Conservation (phyloP, 2,113 vertebrate species). For the Morone saxatilis region DNA sequence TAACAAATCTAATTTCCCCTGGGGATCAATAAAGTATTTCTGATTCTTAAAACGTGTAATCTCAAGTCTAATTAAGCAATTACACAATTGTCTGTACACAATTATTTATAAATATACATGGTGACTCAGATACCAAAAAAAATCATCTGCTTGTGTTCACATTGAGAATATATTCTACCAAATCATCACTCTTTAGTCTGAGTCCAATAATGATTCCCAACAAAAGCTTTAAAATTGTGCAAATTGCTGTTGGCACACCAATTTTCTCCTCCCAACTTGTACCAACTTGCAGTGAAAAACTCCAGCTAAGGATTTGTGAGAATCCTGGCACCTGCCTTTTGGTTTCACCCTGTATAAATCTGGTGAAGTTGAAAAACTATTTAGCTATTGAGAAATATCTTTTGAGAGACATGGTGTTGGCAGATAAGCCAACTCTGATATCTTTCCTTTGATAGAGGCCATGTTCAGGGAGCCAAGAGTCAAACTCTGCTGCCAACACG, state of each 20-base stretch:
- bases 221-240: neutral
- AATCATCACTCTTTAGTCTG: neutral
- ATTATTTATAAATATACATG: neutral
- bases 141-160: neutral
- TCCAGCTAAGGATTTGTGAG: slow-evolving; percentile 20
- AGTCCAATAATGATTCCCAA: neutral
- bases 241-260: neutral
- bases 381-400: slow-evolving; percentile 31
- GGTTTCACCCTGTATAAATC: neutral
- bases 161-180: neutral
- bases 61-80: neutral
- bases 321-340: slow-evolving; percentile 28
- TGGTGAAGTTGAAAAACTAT: slow-evolving; percentile 1
- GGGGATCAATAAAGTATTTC: no score
- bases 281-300: slow-evolving; percentile 28
- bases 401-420: slow-evolving; percentile 38
- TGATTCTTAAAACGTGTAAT: neutral
- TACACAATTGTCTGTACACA: neutral
- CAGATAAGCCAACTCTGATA: neutral
- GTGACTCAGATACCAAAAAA: neutral
- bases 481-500: neutral
- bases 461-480: slow-evolving; percentile 5
- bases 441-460: slow-evolving; percentile 22
- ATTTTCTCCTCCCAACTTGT: slow-evolving; percentile 25
- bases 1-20: no score